These are phyloP conservation scores for Drosophila melanogaster DNA, from an alignment of 1,140 invertebrate species.

Conservation along the genomic window Release_6_plus_ISO1_MT NT_037436.4:21415501-21416000, in stretches of 20 bases:
- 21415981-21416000: constrained; percentile 45
- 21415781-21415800: background rate
- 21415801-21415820: constrained; percentile 20
- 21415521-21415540: constrained; percentile 27
- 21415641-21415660: background rate
- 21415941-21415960: constrained; percentile 1
- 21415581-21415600: constrained; percentile 14
- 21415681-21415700: too few species aligned
- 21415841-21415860: constrained; percentile 31
- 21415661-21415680: background rate
- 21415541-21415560: constrained; percentile 60
- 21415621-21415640: background rate
- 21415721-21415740: background rate
- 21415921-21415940: constrained; percentile 61
- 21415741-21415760: background rate
- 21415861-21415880: constrained; percentile 12
- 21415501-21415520: constrained; percentile 56
- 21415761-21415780: background rate
- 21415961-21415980: constrained; percentile 32
- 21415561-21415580: constrained; percentile 78
- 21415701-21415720: too few species aligned
- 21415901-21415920: constrained; percentile 48
- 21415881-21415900: background rate
- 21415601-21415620: background rate
- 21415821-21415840: constrained; percentile 21